phyloP scores from a whole-genome alignment of 1,140 invertebrate species.

The Colletes gigas region DNA sequence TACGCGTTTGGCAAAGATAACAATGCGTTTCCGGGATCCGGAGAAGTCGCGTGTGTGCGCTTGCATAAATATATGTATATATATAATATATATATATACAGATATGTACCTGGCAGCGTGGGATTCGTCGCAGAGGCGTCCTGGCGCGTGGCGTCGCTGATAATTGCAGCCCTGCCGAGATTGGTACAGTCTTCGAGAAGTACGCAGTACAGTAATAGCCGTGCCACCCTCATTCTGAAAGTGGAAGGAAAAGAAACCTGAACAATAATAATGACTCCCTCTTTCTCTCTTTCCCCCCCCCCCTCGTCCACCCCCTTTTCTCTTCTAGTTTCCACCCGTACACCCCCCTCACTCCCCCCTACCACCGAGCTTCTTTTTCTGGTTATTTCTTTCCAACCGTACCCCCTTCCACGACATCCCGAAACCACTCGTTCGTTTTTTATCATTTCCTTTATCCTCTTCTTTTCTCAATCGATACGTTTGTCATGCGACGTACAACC shows the following conservation, averaged over 20 bases:
- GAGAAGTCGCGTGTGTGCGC: not conserved
- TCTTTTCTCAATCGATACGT: constrained; percentile 55
- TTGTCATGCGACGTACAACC: constrained; percentile 50
- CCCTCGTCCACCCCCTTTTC: not conserved
- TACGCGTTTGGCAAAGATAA: constrained; percentile 24
- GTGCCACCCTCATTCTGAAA: constrained; percentile 79
- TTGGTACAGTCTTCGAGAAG: constrained; percentile 77
- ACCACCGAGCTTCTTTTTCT: constrained; percentile 8
- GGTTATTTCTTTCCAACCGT: constrained; percentile 14
- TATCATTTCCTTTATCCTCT: constrained; percentile 13
- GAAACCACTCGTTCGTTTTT: not conserved
- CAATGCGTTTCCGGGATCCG: constrained; percentile 25
- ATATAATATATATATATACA: too few species aligned
- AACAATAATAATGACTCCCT: constrained; percentile 57
- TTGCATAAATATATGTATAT: not conserved
- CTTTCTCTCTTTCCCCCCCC: not conserved
- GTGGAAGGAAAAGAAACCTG: constrained; percentile 59
- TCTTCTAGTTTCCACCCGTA: not conserved
- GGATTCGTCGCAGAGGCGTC: constrained; percentile 70
- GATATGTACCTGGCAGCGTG: constrained; percentile 59
- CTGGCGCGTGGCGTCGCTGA: constrained; percentile 73
- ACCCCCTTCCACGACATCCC: too few species aligned
- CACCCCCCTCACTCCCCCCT: not conserved
- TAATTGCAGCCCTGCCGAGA: constrained; percentile 71
- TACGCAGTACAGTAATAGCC: constrained; percentile 79